Evolutionary conservation across 2,113 vertebrate genomes (phyloP).

Genomic region (Salvelinus sp.): DNA sequence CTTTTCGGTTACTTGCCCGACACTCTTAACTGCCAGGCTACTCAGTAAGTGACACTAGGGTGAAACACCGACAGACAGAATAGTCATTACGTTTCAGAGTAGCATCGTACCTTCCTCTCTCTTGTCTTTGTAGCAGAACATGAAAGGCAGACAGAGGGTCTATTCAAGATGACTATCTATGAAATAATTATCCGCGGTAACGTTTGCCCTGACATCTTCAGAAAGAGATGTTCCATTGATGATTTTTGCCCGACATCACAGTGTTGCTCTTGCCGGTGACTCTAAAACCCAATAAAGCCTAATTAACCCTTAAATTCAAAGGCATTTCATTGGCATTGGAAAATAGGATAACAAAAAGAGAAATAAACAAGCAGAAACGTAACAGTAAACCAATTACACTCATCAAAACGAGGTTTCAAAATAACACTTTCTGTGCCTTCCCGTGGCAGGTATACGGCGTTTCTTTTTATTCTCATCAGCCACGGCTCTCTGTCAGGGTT

Average conservation of each 20-base stretch:
- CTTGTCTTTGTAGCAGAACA: conserved; percentile 54
- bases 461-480: too few species aligned
- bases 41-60: conserved; percentile 5
- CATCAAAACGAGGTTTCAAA: too few species aligned
- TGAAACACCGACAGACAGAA: conserved; percentile 47
- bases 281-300: conserved; percentile 72
- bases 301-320: too few species aligned
- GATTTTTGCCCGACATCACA: conserved; percentile 71
- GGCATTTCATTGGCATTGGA: too few species aligned
- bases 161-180: conserved; percentile 63
- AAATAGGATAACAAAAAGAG: too few species aligned
- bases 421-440: too few species aligned
- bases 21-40: too few species aligned
- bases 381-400: too few species aligned
- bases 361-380: too few species aligned
- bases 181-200: conserved; percentile 68
- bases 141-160: conserved; percentile 38
- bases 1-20: too few species aligned
- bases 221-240: conserved; percentile 74
- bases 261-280: conserved; percentile 65
- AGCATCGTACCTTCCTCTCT: conserved; percentile 41
- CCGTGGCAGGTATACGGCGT: too few species aligned
- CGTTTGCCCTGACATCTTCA: conserved; percentile 59
- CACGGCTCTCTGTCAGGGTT: too few species aligned
- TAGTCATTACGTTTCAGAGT: conserved; percentile 61